Evolutionary conservation across 2,113 vertebrate species (phyloP).

Genomic region (Chauna torquata): DNA sequence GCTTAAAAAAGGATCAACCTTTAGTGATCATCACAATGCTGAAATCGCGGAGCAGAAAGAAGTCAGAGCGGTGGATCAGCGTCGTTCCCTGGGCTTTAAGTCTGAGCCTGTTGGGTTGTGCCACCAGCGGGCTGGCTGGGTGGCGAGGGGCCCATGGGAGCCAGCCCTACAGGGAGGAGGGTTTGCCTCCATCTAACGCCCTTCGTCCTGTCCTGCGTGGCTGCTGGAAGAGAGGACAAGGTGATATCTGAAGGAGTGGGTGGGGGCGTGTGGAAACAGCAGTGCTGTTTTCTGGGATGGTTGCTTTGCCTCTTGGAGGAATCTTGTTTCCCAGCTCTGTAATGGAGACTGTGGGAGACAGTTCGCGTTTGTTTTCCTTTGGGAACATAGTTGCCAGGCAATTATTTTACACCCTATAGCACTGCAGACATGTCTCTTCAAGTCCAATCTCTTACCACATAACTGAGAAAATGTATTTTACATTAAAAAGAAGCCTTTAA

Average conservation of each 20-base stretch:
- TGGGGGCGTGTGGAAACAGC: neutral
- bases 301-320: neutral
- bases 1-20: neutral
- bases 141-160: neutral
- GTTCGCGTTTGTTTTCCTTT: conserved; percentile 28
- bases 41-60: neutral
- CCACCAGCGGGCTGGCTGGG: neutral
- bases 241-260: neutral
- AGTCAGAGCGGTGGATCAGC: neutral
- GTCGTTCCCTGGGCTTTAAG: neutral
- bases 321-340: neutral
- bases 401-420: conserved; percentile 75
- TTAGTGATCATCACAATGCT: accelerated
- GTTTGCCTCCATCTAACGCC: neutral
- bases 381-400: conserved; percentile 56
- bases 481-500: conserved; percentile 64
- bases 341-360: neutral
- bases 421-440: conserved; percentile 51
- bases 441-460: conserved; percentile 25
- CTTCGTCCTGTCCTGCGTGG: accelerated
- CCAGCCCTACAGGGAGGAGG: accelerated
- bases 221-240: neutral
- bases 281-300: neutral
- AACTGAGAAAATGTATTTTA: conserved; percentile 65
- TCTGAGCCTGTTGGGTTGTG: neutral